Base-by-base conservation (phyloP, 2,888 invertebrate genomes). In the Pachliopta kotzebuea region DNA sequence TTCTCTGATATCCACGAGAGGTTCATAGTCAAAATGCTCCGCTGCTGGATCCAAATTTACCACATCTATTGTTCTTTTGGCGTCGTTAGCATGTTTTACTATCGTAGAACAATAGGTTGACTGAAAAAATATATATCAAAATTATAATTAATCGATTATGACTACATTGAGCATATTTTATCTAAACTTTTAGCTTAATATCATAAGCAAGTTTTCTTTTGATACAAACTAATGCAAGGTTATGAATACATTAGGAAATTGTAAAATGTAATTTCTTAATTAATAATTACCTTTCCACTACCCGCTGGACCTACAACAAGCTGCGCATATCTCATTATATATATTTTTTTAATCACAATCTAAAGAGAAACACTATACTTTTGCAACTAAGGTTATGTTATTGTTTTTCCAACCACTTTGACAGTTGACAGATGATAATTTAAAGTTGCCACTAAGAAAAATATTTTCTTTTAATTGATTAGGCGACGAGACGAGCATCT, bases 41-140 rank as follows among this genome's bases (percentile, higher is more conserved):
- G 99, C 99, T 0, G 99, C 99, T 0, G 99, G 99, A 86, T 99
- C 99, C 67, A 99, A 92, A 92, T 99, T 99, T 0, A 99, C 96
- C 0, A 99, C 96, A 70, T 97, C 95, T 18, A 98, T 93, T 0
- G 93, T 92, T 70, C 98, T 93, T 65, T 95, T 94, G 0, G 93
- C 86, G 70, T 95, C 95, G 65, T 94, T 94, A 14, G 96, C 97
- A 86, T 99, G 98, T 76, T 95, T 95, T 67, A 96, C 96, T 82
- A 99, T 94, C 0, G 95, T 95, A 45, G 95, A 94, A 85, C 99
- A 99, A 83, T 98, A 99, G 0, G 98, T 98, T 0, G 98, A 98
- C 97, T 98, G 79, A 24, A 86, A 68, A 17, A 1, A 14, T 37
- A 37, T 14, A 14, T 14, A 11, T 14, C 37, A 37, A 37, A 37